These are phyloP conservation scores for Tineola bisselliella DNA, from an alignment of 2,888 invertebrate genomes.

Conservation along the genomic window DNA sequence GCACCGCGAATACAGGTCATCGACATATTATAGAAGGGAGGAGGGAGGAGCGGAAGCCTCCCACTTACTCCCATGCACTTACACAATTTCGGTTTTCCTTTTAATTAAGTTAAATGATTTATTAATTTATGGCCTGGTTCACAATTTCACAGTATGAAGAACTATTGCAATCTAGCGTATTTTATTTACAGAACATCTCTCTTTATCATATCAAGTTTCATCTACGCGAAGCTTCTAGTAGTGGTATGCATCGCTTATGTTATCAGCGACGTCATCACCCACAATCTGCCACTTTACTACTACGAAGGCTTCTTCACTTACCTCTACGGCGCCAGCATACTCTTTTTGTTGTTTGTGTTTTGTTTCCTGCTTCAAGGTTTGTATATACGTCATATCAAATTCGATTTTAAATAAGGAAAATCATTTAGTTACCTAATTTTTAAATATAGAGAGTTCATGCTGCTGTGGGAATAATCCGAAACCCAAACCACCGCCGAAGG, in stretches of 20 bases:
- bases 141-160: too few relatives aligned
- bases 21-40: not conserved
- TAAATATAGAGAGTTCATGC: constrained; percentile 77
- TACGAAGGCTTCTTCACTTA: constrained; percentile 97
- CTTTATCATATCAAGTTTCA: constrained; percentile 95
- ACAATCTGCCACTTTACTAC: constrained; percentile 90
- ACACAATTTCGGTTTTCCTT: not conserved
- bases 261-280: constrained; percentile 93
- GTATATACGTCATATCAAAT: constrained; percentile 20
- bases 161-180: constrained; percentile 11
- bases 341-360: constrained; percentile 93
- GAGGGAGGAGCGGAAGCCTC: not conserved
- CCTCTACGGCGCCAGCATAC: constrained; percentile 90
- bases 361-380: constrained; percentile 89
- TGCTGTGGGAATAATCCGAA: constrained; percentile 78
- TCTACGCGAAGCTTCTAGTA: constrained; percentile 93
- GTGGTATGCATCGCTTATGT: constrained; percentile 95
- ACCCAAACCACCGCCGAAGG: constrained; percentile 72
- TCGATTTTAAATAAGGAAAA: not conserved
- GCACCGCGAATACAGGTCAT: not conserved
- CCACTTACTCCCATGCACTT: not conserved
- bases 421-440: not conserved
- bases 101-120: not conserved
- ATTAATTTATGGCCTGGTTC: too few relatives aligned
- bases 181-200: constrained; percentile 84